A percentile compares a stretch with the other conserved stretches of the same genome.
These are phyloP conservation scores for Vireo altiloquus DNA, from an alignment of 2,113 vertebrate genomes.

Conservation along the genomic window DNA sequence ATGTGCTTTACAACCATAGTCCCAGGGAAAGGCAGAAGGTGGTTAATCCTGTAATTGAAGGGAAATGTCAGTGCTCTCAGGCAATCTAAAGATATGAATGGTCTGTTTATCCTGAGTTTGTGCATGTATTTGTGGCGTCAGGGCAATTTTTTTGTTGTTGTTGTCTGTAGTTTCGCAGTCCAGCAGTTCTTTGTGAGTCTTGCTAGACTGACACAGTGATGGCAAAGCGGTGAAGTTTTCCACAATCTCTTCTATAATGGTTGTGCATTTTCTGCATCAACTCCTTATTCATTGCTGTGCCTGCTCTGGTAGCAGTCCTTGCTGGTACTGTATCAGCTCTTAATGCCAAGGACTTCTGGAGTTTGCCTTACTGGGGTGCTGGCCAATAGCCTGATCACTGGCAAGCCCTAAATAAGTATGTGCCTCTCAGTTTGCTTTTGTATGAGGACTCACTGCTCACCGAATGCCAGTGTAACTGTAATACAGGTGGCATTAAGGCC, in stretches of 20 bases:
- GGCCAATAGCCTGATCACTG: neutral
- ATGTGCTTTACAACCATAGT: neutral
- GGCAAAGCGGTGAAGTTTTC: neutral
- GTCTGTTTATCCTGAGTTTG: neutral
- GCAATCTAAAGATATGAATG: neutral
- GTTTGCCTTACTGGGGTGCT: neutral
- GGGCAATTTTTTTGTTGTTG: neutral
- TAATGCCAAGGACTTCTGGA: neutral
- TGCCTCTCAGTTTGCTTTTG: neutral
- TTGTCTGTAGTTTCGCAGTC: neutral
- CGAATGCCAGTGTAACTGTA: neutral
- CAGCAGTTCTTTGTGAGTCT: neutral
- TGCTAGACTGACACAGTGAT: neutral
- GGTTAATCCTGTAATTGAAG: neutral
- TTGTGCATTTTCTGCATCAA: neutral
- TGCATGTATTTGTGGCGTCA: neutral
- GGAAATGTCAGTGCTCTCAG: neutral
- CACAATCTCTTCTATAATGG: neutral
- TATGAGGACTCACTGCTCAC: neutral
- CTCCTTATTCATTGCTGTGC: neutral
- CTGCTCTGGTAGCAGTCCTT: neutral
- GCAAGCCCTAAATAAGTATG: neutral
- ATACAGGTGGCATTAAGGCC: neutral
- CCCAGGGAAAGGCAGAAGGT: neutral
- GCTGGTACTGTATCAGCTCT: neutral